phyloP scores from a whole-genome alignment of 1,140 invertebrate genomes.

The Atta texana region DNA sequence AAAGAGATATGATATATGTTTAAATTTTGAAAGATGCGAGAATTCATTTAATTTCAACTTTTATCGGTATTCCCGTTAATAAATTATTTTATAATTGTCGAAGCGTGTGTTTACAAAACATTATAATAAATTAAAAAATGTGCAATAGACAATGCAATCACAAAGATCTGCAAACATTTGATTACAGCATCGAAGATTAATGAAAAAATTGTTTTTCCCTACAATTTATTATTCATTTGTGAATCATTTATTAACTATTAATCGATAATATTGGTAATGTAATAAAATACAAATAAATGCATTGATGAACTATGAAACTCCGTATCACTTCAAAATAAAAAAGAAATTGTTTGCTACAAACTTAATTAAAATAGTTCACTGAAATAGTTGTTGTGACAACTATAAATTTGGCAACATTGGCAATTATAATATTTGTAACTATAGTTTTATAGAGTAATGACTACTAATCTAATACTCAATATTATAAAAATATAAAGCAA shows the following conservation, averaged over 20 bases:
- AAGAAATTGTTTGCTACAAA: background rate
- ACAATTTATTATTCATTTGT: too few relatives aligned
- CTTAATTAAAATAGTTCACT: background rate
- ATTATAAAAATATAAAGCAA: too few relatives aligned
- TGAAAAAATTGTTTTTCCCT: background rate
- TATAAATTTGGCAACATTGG: too few relatives aligned
- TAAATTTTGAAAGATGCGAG: conserved; percentile 1
- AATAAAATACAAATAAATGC: conserved; percentile 8
- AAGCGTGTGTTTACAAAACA: background rate
- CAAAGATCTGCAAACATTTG: background rate
- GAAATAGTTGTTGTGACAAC: too few relatives aligned
- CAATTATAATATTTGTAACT: too few relatives aligned
- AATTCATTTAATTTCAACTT: background rate
- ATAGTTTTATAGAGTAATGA: too few relatives aligned
- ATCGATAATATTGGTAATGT: background rate
- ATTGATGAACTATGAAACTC: background rate
- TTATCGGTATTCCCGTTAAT: conserved; percentile 3
- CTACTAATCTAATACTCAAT: too few relatives aligned
- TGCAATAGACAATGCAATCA: background rate
- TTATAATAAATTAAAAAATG: conserved; percentile 25
- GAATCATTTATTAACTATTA: background rate
- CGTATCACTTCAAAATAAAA: background rate
- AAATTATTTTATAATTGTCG: background rate
- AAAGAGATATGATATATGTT: background rate
- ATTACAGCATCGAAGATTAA: background rate